Conservation (phyloP, 1,140 invertebrate species). For the Pseudomyrmex dendroicus region DNA sequence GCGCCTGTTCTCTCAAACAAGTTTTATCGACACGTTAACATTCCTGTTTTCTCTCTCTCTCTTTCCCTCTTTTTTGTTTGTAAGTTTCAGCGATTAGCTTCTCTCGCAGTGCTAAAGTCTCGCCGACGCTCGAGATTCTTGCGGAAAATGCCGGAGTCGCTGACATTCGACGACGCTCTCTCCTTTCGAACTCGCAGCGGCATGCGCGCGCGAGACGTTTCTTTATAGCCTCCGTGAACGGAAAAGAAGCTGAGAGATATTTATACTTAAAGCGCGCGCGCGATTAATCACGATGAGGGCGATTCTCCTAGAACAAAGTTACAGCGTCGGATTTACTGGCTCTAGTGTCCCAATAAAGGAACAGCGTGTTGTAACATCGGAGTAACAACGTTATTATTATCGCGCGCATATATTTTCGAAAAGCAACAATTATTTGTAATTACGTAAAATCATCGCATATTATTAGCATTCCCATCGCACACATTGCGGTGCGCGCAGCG, state of each 20-base stretch:
- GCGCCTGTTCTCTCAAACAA: not conserved
- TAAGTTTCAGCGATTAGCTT: conserved; percentile 10
- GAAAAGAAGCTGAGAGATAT: conserved; percentile 37
- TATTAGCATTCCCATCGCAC: too few species aligned
- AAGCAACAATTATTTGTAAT: not conserved
- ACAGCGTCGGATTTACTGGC: conserved; percentile 18
- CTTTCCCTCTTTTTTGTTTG: too few species aligned
- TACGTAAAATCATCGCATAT: not conserved
- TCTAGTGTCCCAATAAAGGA: not conserved
- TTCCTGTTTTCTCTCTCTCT: not conserved
- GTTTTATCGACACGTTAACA: conserved; percentile 15
- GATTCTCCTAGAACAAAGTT: conserved; percentile 1
- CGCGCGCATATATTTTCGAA: not conserved
- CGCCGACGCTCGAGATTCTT: not conserved
- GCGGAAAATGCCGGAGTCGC: not conserved
- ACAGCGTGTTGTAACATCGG: not conserved
- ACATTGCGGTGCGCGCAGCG: too few species aligned
- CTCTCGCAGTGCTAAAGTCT: not conserved
- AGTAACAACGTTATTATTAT: not conserved
- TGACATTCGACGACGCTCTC: too few species aligned
- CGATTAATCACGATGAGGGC: conserved; percentile 29
- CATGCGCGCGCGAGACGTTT: not conserved
- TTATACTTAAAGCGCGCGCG: conserved; percentile 33
- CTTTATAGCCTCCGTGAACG: conserved; percentile 16
- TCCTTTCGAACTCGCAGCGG: too few species aligned